A percentile compares a stretch with the other conserved stretches of the same genome.
phyloP scores from a whole-genome alignment of 2,113 vertebrate species.

The Entosphenus tridentatus region DNA sequence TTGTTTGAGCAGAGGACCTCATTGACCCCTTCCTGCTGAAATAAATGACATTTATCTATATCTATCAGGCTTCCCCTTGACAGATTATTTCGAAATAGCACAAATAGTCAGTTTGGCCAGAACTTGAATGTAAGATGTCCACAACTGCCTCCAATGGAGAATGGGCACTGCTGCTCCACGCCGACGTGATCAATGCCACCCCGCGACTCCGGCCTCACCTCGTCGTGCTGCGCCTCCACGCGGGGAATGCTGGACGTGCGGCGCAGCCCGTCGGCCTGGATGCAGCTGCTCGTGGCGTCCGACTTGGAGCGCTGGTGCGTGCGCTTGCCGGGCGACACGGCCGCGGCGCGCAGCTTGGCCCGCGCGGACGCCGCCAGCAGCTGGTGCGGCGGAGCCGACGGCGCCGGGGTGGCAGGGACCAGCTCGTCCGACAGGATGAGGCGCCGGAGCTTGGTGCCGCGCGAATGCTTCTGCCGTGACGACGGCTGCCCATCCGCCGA shows the following conservation, averaged over 20 bases:
- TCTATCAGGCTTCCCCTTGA: no score
- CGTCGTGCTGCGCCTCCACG: constrained; percentile 60
- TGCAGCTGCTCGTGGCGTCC: constrained; percentile 61
- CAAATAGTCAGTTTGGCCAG: no score
- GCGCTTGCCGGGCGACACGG: constrained; percentile 64
- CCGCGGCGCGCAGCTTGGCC: constrained; percentile 9
- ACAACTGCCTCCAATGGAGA: no score
- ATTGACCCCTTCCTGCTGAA: no score
- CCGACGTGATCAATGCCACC: no score
- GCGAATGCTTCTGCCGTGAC: constrained; percentile 52
- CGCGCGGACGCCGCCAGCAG: constrained; percentile 20
- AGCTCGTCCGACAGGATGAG: constrained; percentile 80
- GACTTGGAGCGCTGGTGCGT: constrained; percentile 94
- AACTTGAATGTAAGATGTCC: no score
- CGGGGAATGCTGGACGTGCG: constrained; percentile 85
- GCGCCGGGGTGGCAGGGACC: constrained; percentile 28
- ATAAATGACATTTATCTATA: no score
- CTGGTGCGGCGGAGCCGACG: constrained; percentile 23
- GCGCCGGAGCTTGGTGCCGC: constrained; percentile 62
- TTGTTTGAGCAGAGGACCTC: no score
- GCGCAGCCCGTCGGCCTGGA: constrained; percentile 73
- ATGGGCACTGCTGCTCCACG: no score
- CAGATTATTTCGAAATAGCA: no score
- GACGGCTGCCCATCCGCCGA: constrained; percentile 97
- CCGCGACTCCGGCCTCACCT: constrained; percentile 26